phyloP scores from a whole-genome alignment of 2,113 vertebrate genomes.

The Upupa epops region DNA sequence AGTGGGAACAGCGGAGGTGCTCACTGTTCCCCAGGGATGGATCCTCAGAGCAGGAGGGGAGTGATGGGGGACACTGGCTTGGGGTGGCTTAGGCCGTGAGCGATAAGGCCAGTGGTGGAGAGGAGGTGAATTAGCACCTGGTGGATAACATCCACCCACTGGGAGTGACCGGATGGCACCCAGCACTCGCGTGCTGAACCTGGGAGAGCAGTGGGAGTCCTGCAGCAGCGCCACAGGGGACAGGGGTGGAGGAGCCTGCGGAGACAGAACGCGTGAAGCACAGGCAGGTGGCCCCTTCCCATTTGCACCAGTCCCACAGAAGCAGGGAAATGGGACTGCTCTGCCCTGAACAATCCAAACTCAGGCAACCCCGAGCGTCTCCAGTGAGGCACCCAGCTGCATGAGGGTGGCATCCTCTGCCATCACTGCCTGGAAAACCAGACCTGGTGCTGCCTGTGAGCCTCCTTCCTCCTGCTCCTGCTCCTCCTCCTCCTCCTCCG shows the following conservation, averaged over 20 bases:
- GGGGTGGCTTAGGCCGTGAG: accelerated
- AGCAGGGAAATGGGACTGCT: not conserved
- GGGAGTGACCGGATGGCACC: not conserved
- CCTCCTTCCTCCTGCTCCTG: not conserved
- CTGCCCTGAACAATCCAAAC: accelerated
- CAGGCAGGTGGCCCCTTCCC: not conserved
- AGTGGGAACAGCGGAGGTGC: accelerated
- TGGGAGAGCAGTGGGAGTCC: not conserved
- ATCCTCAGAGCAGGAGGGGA: not conserved
- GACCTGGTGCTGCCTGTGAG: not conserved
- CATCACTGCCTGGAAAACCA: not conserved
- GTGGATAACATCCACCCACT: not conserved
- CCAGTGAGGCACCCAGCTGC: not conserved
- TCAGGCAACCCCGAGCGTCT: not conserved
- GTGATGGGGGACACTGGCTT: accelerated
- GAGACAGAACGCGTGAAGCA: not conserved
- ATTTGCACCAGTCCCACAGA: accelerated
- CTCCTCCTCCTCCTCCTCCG: not conserved
- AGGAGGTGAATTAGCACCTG: not conserved
- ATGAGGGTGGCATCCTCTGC: not conserved
- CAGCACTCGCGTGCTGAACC: not conserved
- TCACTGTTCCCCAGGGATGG: accelerated
- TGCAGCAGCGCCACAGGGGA: accelerated
- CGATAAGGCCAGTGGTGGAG: no score
- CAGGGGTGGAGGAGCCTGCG: no score